Conservation (phyloP, 1,140 invertebrate genomes). For the Carcinoscorpius rotundicauda region DNA sequence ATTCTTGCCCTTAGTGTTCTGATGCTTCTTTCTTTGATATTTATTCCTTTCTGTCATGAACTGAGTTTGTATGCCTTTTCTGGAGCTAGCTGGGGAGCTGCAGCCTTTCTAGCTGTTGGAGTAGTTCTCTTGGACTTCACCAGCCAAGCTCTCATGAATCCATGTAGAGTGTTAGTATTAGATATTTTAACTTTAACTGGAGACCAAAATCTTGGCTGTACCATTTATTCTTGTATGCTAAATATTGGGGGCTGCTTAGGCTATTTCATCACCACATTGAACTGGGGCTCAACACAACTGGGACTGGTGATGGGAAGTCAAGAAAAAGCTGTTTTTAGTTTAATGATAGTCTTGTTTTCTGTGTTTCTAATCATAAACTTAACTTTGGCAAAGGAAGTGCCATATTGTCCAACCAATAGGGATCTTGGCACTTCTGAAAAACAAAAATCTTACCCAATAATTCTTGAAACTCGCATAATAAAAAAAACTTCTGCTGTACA, state of each 20-base stretch:
- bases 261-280: conserved; percentile 39
- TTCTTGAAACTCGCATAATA: not conserved
- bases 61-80: conserved; percentile 19
- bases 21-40: conserved; percentile 32
- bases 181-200: conserved; percentile 28
- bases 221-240: conserved; percentile 38
- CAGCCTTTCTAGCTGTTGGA: conserved; percentile 33
- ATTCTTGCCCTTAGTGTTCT: conserved; percentile 34
- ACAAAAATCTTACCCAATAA: not conserved
- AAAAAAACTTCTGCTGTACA: not conserved
- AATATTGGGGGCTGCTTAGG: conserved; percentile 39
- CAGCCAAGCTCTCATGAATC: conserved; percentile 38
- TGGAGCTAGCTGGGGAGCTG: conserved; percentile 21
- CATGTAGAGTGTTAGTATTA: conserved; percentile 38
- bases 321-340: conserved; percentile 24
- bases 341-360: conserved; percentile 24
- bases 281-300: conserved; percentile 30
- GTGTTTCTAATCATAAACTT: conserved; percentile 23
- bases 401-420: conserved; percentile 6
- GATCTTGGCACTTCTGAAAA: not conserved
- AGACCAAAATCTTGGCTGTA: conserved; percentile 33
- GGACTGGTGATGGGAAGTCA: conserved; percentile 20
- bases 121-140: conserved; percentile 39
- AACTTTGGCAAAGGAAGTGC: conserved; percentile 22
- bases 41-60: conserved; percentile 31